These are phyloP conservation scores for Proterorhinus semilunaris DNA, from an alignment of 2,113 vertebrate genomes.

Conservation along the genomic window DNA sequence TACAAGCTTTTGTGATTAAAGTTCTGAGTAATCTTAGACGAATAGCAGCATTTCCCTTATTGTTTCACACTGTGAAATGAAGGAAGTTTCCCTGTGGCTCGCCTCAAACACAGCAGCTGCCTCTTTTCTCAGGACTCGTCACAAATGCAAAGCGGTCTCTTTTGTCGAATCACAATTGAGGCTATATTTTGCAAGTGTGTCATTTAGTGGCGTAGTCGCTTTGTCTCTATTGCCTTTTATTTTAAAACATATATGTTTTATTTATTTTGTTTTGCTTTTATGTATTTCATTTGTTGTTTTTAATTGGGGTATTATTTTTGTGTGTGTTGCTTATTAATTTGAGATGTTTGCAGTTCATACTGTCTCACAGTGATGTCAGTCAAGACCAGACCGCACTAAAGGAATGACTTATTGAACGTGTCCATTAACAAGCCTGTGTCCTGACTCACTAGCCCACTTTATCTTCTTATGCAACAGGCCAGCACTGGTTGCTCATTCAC, in stretches of 20 bases:
- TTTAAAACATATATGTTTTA: neutral
- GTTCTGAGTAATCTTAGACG: neutral
- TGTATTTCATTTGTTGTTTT: neutral
- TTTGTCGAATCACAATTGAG: neutral
- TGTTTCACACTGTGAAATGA: neutral
- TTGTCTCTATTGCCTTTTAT: neutral
- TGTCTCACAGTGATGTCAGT: constrained; percentile 30
- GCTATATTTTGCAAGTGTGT: neutral
- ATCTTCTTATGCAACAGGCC: constrained; percentile 54
- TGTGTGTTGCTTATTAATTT: neutral
- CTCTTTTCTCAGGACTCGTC: neutral
- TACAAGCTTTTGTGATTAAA: neutral
- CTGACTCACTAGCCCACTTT: constrained; percentile 61
- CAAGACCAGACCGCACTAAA: constrained; percentile 20
- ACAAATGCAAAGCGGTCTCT: neutral
- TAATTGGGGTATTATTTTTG: neutral
- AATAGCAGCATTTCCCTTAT: constrained; percentile 1
- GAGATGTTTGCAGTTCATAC: neutral
- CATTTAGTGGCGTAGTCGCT: neutral
- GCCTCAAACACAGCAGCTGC: neutral
- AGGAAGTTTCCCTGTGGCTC: neutral
- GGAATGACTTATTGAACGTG: constrained; percentile 42
- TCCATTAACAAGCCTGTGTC: constrained; percentile 39
- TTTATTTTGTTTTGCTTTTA: neutral
- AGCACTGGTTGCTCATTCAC: constrained; percentile 40